A percentile compares a stretch with the other conserved stretches of the same genome.
Conservation (phyloP, 2,797 vertebrate genomes). For the Catharus ustulatus region DNA sequence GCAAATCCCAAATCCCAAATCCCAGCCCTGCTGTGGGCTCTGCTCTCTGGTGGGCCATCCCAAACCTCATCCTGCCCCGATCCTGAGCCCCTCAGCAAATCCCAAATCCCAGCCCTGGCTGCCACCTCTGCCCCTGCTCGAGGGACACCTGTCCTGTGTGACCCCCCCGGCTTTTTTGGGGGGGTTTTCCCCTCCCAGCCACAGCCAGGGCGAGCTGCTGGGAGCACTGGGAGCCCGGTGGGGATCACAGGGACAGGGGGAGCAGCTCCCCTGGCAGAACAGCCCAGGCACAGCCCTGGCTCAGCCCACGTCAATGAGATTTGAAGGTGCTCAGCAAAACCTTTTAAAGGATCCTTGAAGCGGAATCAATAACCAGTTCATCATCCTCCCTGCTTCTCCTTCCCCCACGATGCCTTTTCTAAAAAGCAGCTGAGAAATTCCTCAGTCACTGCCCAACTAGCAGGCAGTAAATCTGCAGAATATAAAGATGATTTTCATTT, state of each 20-base stretch:
- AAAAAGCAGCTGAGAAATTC: constrained; percentile 58
- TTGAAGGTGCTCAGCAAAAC: constrained; percentile 40
- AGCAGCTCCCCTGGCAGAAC: rapidly evolving
- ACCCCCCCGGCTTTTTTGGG: neutral
- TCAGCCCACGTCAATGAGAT: neutral
- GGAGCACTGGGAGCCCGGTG: neutral
- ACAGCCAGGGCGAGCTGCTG: rapidly evolving
- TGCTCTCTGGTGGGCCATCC: neutral
- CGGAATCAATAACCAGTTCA: constrained; percentile 41
- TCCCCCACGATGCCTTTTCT: constrained; percentile 47
- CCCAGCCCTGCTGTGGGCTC: neutral
- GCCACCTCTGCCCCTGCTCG: neutral
- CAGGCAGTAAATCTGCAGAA: constrained; percentile 67
- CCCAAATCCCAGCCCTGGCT: neutral
- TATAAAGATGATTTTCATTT: constrained; percentile 71
- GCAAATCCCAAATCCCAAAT: neutral
- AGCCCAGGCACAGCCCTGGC: neutral
- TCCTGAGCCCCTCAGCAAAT: neutral
- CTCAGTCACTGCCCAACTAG: constrained; percentile 44
- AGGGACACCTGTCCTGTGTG: neutral
- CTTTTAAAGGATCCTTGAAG: constrained; percentile 51
- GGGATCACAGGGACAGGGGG: neutral
- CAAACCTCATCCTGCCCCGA: neutral
- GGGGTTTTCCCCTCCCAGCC: neutral
- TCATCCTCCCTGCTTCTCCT: constrained; percentile 30